These are phyloP conservation scores for Sarcophaga carnaria DNA, from an alignment of 2,888 invertebrate genomes.

Conservation along the genomic window DNA sequence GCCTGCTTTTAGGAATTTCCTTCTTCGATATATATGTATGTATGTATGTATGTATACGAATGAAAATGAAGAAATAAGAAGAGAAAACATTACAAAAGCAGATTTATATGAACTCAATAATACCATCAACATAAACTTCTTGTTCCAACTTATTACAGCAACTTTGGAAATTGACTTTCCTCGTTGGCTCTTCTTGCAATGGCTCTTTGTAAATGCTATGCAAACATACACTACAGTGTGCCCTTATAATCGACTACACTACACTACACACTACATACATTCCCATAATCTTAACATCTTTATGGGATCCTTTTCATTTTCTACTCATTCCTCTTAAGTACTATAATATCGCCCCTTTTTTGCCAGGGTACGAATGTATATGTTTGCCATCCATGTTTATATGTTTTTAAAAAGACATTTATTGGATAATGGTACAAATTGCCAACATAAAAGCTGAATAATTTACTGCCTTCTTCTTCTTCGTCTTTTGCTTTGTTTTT, in stretches of 20 bases:
- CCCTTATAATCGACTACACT: neutral
- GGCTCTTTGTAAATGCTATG: slow-evolving; percentile 11
- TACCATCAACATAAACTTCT: slow-evolving; percentile 44
- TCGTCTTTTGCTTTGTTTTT: neutral
- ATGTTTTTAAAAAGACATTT: slow-evolving; percentile 67
- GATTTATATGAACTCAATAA: slow-evolving; percentile 67
- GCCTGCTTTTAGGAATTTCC: slow-evolving; percentile 73
- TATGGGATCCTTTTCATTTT: slow-evolving; percentile 51
- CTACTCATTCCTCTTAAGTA: slow-evolving; percentile 13
- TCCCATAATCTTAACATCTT: slow-evolving; percentile 62
- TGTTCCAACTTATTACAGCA: slow-evolving; percentile 38
- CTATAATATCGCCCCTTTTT: neutral
- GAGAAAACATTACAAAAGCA: slow-evolving; percentile 55
- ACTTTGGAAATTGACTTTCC: slow-evolving; percentile 34
- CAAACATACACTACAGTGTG: slow-evolving; percentile 2
- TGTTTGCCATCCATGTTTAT: slow-evolving; percentile 65
- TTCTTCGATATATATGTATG: slow-evolving; percentile 32
- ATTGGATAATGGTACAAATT: slow-evolving; percentile 73
- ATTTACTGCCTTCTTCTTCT: slow-evolving; percentile 68
- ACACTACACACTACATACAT: neutral
- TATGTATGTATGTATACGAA: slow-evolving; percentile 19
- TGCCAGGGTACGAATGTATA: slow-evolving; percentile 48
- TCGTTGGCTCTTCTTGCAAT: slow-evolving; percentile 37
- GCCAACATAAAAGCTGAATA: slow-evolving; percentile 73
- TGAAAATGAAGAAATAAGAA: slow-evolving; percentile 41